Base-by-base conservation (phyloP, 1,140 invertebrate species). In the Drosophila trapezifrons region DNA sequence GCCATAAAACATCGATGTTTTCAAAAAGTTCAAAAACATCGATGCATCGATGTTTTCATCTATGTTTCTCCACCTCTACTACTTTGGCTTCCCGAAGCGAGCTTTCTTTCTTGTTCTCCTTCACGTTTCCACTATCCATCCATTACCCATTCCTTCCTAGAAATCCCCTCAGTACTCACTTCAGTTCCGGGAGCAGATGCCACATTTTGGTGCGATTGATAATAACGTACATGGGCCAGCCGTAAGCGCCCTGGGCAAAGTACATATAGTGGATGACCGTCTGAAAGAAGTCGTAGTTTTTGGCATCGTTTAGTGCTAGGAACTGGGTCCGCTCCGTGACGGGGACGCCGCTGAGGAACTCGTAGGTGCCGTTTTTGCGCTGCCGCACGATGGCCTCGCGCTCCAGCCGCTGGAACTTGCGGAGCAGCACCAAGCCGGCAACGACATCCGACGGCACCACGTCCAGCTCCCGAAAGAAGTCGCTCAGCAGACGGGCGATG, bases 361-460 rank as follows among this genome's bases (percentile, higher is more conserved):
- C 96, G 84, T 97, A 97, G n/a, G 96, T 96, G 76, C 97, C 96
- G 91, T 97, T 97, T 73, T 96, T 95, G 32, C 94, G 93, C 94
- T 96, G 95, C 76, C 96, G 95, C 3, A 98, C 95, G 71, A 97
- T 96, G 9, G 95, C 93, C 91, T 96, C 95, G 52, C 96, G 93
- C 89, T 97, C 95, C 49, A 96, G 93, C 78, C 96, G 97, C 92
- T 98, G 97, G 73, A 96, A 96, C 81, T 96, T 96, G 38, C 97
- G 92, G 15, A 98, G 93, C 15, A 98, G 92, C 1, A 98, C 95
- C 20, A 98, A 92, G 7, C 97, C 97, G 12, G 97, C 97, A 4
- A 98, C 94, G 4, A 98, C 96, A 92, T 98, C 97, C 29, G 97
- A 97, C 2, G 97, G 97, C 4, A 98, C 97, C n/a, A 98, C 96